A percentile compares a stretch with the other conserved stretches of the same genome.
Conservation (phyloP, 1,140 invertebrate genomes). For the Eulimnadia texana region DNA sequence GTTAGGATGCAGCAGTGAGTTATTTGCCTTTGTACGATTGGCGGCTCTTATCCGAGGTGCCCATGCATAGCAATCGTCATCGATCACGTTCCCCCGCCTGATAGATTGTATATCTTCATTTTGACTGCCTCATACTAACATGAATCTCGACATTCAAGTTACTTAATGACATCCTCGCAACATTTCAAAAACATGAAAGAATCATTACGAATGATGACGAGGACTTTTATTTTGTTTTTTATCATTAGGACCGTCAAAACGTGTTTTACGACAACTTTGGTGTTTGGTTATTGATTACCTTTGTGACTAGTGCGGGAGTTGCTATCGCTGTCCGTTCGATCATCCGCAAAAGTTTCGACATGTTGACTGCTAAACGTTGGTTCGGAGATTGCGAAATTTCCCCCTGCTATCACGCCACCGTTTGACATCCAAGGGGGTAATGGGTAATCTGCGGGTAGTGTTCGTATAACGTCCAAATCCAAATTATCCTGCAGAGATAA, state of each 20-base stretch:
- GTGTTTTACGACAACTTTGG: not conserved
- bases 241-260: not conserved
- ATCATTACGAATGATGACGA: too few species aligned
- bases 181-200: too few species aligned
- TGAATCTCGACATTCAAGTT: too few species aligned
- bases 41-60: not conserved
- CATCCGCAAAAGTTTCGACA: not conserved
- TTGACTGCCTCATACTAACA: too few species aligned
- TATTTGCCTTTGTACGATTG: not conserved
- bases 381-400: not conserved
- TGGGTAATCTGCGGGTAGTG: not conserved
- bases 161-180: too few species aligned
- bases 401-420: not conserved
- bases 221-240: too few species aligned
- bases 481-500: not conserved
- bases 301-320: not conserved
- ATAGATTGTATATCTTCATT: not conserved
- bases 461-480: not conserved
- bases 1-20: not conserved
- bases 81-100: not conserved
- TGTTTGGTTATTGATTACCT: not conserved
- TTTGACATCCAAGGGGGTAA: not conserved
- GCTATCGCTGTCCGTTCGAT: not conserved
- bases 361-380: not conserved
- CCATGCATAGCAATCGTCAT: not conserved